Conservation (phyloP, 2,888 invertebrate genomes). For the Nomada fucata region DNA sequence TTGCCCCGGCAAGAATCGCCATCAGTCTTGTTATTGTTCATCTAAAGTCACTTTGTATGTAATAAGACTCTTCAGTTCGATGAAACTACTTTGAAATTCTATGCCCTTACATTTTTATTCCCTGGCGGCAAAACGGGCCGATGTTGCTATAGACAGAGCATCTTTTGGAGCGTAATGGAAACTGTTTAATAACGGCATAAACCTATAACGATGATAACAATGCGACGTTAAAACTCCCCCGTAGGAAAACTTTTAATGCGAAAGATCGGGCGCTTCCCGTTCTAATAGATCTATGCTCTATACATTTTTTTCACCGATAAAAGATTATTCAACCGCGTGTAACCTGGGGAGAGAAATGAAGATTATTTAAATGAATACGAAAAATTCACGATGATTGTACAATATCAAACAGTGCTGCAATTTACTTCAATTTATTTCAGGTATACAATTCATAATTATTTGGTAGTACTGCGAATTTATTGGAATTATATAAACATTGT, state of each 20-base stretch:
- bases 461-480: too few relatives aligned
- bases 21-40: constrained; percentile 49
- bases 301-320: neutral
- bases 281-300: too few relatives aligned
- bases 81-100: constrained; percentile 57
- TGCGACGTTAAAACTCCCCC: constrained; percentile 24
- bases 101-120: constrained; percentile 45
- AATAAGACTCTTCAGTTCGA: constrained; percentile 45
- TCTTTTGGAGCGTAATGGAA: constrained; percentile 20
- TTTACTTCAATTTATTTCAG: too few relatives aligned
- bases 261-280: neutral
- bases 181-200: constrained; percentile 39
- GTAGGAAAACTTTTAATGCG: constrained; percentile 19
- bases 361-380: neutral
- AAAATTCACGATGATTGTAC: neutral
- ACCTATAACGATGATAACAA: constrained; percentile 32
- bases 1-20: constrained; percentile 40
- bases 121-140: constrained; percentile 21
- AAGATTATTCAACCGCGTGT: neutral
- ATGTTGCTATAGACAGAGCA: constrained; percentile 27
- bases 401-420: too few relatives aligned
- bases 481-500: too few relatives aligned
- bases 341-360: too few relatives aligned
- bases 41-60: constrained; percentile 57
- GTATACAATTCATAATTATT: too few relatives aligned